phyloP scores from a whole-genome alignment of 1,140 invertebrate species.

The Sycobia sp. region DNA sequence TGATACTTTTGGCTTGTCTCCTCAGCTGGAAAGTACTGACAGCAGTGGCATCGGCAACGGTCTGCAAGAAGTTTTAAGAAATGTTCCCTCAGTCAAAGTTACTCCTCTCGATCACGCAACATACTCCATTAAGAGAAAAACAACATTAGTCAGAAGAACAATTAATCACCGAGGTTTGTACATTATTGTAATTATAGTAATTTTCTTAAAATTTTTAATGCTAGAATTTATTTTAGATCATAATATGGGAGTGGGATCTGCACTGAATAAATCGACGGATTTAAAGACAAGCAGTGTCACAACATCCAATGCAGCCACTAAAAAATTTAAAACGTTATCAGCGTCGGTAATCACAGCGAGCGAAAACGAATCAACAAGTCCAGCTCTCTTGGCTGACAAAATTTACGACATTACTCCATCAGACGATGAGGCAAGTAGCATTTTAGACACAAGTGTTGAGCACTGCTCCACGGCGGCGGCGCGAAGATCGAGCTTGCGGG shows the following conservation, averaged over 20 bases:
- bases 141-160: neutral
- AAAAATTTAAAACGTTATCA: constrained; percentile 1
- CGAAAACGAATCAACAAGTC: constrained; percentile 36
- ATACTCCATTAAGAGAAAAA: constrained; percentile 25
- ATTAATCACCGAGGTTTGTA: constrained; percentile 15
- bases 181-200: neutral
- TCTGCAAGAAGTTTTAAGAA: neutral
- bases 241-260: neutral
- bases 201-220: neutral
- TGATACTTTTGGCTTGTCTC: constrained; percentile 36
- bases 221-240: neutral
- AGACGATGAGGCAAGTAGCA: constrained; percentile 48
- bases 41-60: constrained; percentile 10
- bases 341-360: constrained; percentile 29
- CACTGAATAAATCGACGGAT: neutral
- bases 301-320: neutral
- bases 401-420: constrained; percentile 47
- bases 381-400: constrained; percentile 47
- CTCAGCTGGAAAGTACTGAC: neutral
- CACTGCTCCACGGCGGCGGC: constrained; percentile 43
- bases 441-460: neutral
- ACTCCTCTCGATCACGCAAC: constrained; percentile 24
- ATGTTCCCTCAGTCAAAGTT: constrained; percentile 5
- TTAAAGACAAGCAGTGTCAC: neutral
- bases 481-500: constrained; percentile 59